Percentiles rank a stretch among this genome's conserved stretches.
Conservation (phyloP, 2,113 vertebrate genomes). For the Chitala chitala region DNA sequence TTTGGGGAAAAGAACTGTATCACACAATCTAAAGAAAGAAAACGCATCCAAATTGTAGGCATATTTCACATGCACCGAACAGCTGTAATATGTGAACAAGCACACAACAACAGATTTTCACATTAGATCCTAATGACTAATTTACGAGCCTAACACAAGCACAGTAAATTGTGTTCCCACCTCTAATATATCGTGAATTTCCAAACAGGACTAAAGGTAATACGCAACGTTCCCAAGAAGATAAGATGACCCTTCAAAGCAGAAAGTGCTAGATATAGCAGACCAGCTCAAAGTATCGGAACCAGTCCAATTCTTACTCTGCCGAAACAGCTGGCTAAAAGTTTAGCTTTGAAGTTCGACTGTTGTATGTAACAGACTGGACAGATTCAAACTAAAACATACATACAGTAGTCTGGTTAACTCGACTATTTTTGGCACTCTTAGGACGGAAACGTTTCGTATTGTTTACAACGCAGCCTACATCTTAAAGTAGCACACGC, state of each 20-base stretch:
- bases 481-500: slow-evolving; percentile 38
- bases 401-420: neutral
- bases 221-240: too few species aligned
- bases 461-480: slow-evolving; percentile 57
- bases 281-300: neutral
- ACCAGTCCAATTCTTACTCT: too few species aligned
- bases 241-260: neutral
- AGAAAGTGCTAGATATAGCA: neutral
- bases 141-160: neutral
- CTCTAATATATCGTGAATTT: neutral
- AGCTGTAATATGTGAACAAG: too few species aligned
- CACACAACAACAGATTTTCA: too few species aligned
- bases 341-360: neutral
- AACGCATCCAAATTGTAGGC: too few species aligned
- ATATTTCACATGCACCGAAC: too few species aligned
- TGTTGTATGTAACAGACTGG: neutral
- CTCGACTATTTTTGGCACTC: neutral
- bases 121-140: too few species aligned
- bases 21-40: too few species aligned
- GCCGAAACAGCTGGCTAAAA: too few species aligned
- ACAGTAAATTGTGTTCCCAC: neutral
- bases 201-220: too few species aligned
- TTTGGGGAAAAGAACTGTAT: too few species aligned
- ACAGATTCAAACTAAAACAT: neutral
- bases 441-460: slow-evolving; percentile 15